Evolutionary conservation across 2,888 invertebrate genomes (phyloP).

Genomic region (Chrysomela aeneicollis): DNA sequence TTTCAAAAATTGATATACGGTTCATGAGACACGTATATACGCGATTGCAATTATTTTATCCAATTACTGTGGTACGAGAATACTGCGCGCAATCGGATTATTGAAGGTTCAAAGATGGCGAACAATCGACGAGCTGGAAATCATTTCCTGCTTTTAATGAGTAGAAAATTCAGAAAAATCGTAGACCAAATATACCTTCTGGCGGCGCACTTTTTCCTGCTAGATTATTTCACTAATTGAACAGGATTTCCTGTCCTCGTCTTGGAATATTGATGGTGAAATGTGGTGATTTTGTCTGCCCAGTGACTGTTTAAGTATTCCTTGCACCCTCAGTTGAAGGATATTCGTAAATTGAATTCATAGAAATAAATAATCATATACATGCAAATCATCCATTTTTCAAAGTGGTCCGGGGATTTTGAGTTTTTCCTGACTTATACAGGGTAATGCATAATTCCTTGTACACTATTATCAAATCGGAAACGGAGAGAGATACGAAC

Average conservation of each 20-base stretch:
- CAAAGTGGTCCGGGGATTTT: too few species aligned
- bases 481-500: too few species aligned
- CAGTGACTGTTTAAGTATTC: too few species aligned
- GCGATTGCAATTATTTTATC: constrained; percentile 56
- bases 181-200: neutral
- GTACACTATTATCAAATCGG: too few species aligned
- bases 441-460: too few species aligned
- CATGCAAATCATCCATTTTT: too few species aligned
- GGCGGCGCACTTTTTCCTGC: neutral
- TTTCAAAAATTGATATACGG: constrained; percentile 48
- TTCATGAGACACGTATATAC: constrained; percentile 48
- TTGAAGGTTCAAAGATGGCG: constrained; percentile 53
- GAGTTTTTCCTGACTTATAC: too few species aligned
- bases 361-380: too few species aligned
- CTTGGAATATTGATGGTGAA: too few species aligned
- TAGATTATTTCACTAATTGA: neutral
- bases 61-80: constrained; percentile 54
- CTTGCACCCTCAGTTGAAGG: too few species aligned
- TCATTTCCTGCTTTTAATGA: constrained; percentile 11
- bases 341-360: too few species aligned
- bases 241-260: neutral
- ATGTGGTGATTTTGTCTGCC: too few species aligned
- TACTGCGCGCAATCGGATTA: constrained; percentile 50
- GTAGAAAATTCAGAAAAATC: neutral
- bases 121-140: constrained; percentile 42